A percentile compares a stretch with the other conserved stretches of the same genome.
phyloP scores from a whole-genome alignment of 2,797 vertebrate genomes.

The Oophaga sylvatica region DNA sequence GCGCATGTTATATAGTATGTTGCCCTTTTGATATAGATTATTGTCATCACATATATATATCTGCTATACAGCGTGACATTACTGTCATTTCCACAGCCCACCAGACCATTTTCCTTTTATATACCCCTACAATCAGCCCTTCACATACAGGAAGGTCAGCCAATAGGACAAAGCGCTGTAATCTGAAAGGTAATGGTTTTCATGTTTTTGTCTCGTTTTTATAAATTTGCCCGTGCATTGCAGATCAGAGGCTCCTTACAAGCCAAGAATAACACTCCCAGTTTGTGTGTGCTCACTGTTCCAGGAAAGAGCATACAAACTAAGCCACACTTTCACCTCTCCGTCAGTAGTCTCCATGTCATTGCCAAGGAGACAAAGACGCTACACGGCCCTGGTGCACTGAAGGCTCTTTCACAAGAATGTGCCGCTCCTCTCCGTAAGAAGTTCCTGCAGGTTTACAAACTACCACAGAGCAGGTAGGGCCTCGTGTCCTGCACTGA shows the following conservation, averaged over 20 bases:
- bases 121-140: background rate
- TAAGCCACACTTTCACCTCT: slow-evolving; percentile 75
- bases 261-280: slow-evolving; percentile 54
- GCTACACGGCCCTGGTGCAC: slow-evolving; percentile 71
- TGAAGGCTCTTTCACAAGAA: slow-evolving; percentile 67
- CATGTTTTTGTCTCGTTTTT: background rate
- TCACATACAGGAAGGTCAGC: background rate
- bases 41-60: too few species aligned
- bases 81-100: too few species aligned
- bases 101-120: too few species aligned
- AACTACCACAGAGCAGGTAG: slow-evolving; percentile 65
- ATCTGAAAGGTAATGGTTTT: background rate
- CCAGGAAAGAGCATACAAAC: slow-evolving; percentile 67
- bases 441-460: slow-evolving; percentile 63
- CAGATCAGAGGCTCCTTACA: slow-evolving; percentile 1
- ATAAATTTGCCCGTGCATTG: background rate
- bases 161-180: background rate
- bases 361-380: slow-evolving; percentile 88
- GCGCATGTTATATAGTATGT: too few species aligned
- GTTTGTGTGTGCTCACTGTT: slow-evolving; percentile 59
- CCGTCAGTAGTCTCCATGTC: slow-evolving; percentile 71
- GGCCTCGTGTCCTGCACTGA: slow-evolving; percentile 40
- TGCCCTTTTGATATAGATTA: too few species aligned
- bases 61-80: too few species aligned
- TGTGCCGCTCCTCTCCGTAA: slow-evolving; percentile 64